Evolutionary conservation across 2,888 invertebrate genomes (phyloP), one percentile per base, ranked within the genome.

Genomic region (Ennomos fuscantarius): DNA sequence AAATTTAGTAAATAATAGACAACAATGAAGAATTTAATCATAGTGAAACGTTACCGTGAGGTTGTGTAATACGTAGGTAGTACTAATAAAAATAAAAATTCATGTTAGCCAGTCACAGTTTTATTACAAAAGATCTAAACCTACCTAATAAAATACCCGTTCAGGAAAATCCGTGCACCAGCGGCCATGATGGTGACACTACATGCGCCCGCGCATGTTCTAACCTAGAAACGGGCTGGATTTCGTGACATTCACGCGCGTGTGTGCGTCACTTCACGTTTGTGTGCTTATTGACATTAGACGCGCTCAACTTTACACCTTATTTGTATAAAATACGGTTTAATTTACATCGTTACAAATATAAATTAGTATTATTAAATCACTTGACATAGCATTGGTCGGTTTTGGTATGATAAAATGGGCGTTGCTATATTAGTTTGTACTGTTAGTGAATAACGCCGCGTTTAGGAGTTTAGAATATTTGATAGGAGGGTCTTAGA

Each of bases 221-320:
- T 89, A 91, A 89, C 91, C 91, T 91, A 91, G 86, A 89, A 90
- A 88, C 89, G 78, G 74, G 82, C 81, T 86, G 76, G 85, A 89
- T 90, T 90, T 91, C 88, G 90, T 90, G 91, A 90, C 90, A 90
- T 84, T 86, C 80, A 75, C 65, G 69, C 56, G 73, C 64, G 66
- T 73, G 70, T 79, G 83, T 81, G 85, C 78, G 84, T 73, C 74
- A 73, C 80, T 82, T 79, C 81, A 79, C 45, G 45, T 9, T 9
- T 76, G 69, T 72, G 72, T 76, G 70, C 74, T 68, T 72, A 78
- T 83, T 78, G 73, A 72, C 76, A 75, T 61, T 51, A 57, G 44
- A 49, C 44, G 39, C 32, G 11, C 11, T 11, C 39, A 8, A 43
- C 9, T 24, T 9, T 11, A 8, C 11, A 43, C 51, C 12, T 37